Conservation (phyloP, 2,113 vertebrate genomes). For the Ariopsis seemanni region DNA sequence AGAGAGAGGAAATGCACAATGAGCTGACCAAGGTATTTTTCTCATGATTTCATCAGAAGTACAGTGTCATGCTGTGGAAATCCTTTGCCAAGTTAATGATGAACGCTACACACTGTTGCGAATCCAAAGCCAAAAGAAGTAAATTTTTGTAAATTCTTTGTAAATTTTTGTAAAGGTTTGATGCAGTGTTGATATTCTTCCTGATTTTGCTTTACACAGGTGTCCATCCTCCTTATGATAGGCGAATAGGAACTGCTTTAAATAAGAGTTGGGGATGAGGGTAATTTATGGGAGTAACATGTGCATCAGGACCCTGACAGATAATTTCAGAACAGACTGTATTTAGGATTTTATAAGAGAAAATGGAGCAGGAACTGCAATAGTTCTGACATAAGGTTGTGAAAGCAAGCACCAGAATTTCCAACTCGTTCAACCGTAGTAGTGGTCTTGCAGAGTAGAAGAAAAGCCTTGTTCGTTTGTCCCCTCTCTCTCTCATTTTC, state of each 20-base stretch:
- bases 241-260: not conserved
- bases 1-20: slow-evolving; percentile 86
- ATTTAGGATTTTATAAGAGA: not conserved
- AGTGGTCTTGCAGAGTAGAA: not conserved
- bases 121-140: not conserved
- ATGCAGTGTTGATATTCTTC: not conserved
- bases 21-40: slow-evolving; percentile 84
- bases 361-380: not conserved
- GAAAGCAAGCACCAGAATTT: not conserved
- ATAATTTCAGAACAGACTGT: not conserved
- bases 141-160: not conserved
- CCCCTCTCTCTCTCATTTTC: too few relatives aligned
- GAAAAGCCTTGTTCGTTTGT: not conserved
- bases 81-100: not conserved
- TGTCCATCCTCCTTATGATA: not conserved
- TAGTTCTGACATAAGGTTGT: not conserved
- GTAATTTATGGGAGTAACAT: not conserved
- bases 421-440: not conserved
- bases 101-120: slow-evolving; percentile 7
- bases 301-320: not conserved
- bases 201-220: not conserved
- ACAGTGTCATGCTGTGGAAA: not conserved
- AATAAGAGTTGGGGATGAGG: not conserved
- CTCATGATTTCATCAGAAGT: not conserved
- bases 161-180: slow-evolving; percentile 24